Evolutionary conservation across 2,113 vertebrate species (phyloP).

Genomic region (Otus sunia): DNA sequence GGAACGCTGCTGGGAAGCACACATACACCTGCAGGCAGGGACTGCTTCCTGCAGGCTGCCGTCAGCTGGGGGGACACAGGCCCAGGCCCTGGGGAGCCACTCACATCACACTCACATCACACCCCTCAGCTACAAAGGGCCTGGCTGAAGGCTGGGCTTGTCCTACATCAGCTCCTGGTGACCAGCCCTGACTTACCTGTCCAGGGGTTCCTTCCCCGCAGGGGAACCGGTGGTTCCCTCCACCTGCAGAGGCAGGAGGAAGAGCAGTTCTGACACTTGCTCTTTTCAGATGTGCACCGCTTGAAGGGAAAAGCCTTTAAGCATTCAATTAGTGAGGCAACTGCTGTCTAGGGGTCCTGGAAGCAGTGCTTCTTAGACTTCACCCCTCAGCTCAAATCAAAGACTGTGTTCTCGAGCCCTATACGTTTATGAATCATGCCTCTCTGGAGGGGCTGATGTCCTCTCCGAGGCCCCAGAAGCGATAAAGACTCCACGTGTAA

Average conservation of each 20-base stretch:
- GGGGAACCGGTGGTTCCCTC: neutral
- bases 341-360: neutral
- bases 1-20: neutral
- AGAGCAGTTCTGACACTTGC: neutral
- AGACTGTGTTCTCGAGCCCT: neutral
- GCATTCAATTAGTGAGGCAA: neutral
- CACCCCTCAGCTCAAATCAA: neutral
- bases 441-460: neutral
- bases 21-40: neutral
- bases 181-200: neutral
- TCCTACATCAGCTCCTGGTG: neutral
- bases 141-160: neutral
- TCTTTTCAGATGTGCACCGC: neutral
- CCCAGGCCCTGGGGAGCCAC: neutral
- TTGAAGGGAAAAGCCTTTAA: constrained; percentile 3
- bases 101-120: neutral
- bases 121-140: neutral
- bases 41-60: neutral
- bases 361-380: neutral
- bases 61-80: neutral
- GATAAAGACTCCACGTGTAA: neutral
- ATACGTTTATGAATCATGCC: neutral
- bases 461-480: neutral
- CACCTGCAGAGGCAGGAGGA: neutral
- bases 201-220: neutral